phyloP scores from a whole-genome alignment of 2,113 vertebrate species.

The Halichoeres trimaculatus region DNA sequence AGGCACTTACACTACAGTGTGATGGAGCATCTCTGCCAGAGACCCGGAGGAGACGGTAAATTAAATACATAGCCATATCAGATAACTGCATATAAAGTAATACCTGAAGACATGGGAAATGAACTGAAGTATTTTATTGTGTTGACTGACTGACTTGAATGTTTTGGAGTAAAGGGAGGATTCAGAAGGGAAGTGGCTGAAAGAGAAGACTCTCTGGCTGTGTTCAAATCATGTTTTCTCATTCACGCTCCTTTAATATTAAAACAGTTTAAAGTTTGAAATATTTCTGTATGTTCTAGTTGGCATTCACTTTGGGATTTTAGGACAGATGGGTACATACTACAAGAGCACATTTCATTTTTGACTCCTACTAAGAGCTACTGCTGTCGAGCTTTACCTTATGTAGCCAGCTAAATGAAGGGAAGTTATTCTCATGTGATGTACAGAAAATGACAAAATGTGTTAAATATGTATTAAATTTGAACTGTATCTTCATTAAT shows the following conservation, averaged over 20 bases:
- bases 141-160: slow-evolving; percentile 13
- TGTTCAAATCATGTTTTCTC: neutral
- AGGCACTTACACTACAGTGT: slow-evolving; percentile 62
- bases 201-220: slow-evolving; percentile 2
- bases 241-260: neutral
- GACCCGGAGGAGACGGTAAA: slow-evolving; percentile 67
- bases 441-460: too few relatives aligned
- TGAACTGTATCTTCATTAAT: too few relatives aligned
- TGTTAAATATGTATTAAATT: too few relatives aligned
- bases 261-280: neutral
- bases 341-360: neutral
- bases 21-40: slow-evolving; percentile 57
- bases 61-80: slow-evolving; percentile 73
- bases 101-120: slow-evolving; percentile 60
- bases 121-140: slow-evolving; percentile 71
- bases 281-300: neutral
- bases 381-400: neutral
- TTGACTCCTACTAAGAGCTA: neutral
- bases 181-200: neutral
- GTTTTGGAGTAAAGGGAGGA: slow-evolving; percentile 16
- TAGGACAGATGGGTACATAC: neutral
- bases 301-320: neutral
- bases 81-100: slow-evolving; percentile 50
- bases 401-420: neutral
- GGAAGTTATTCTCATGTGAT: too few relatives aligned